Evolutionary conservation across 2,797 vertebrate species (phyloP), one percentile per base, ranked within the genome.

Genomic region (Pempheris klunzingeri): DNA sequence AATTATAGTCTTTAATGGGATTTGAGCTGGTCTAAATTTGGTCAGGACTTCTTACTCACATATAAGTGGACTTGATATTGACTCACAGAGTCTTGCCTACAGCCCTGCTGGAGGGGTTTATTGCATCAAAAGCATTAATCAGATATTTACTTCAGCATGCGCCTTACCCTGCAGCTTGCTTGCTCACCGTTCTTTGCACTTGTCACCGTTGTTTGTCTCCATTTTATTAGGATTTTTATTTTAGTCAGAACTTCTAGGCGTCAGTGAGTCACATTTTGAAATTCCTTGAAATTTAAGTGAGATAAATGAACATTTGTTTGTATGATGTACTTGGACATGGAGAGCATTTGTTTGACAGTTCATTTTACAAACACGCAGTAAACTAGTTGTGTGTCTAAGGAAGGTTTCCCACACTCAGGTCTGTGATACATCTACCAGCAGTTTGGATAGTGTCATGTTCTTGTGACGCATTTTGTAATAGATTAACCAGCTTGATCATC

Each of bases 101-200:
- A 63, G 59, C 50, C 22, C 50, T 34, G 43, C 69, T 70, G 61
- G 50, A 54, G 47, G 46, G 14, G 2, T 50, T 32, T 59, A 32
- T 74, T 72, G n/a, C 53, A 63, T 77, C 54, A 78, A 20, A 54
- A 5, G 1, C 3, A 5, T 72, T 70, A 43, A 69, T 85, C 67
- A 81, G 50, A 76, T 58, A 49, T 73, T 67, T 65, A 57, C 55
- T 66, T 55, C 26, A 57, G 18, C 50, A 65, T 68, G 60, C 30
- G 22, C 12, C 26, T 22, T 17, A 32, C 41, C 24, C 61, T 22
- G n/a, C 22, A 49, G 43, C 1, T 30, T 71, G 32, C 52, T 83
- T 65, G 66, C 69, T 81, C 76, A 81, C 53, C 57, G 2, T 60
- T 52, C 74, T 72, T 44, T 15, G n/a, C 43, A 28, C 44, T 71